Conservation (phyloP, 2,797 vertebrate species). For the Crossoptilon crossoptilon region DNA sequence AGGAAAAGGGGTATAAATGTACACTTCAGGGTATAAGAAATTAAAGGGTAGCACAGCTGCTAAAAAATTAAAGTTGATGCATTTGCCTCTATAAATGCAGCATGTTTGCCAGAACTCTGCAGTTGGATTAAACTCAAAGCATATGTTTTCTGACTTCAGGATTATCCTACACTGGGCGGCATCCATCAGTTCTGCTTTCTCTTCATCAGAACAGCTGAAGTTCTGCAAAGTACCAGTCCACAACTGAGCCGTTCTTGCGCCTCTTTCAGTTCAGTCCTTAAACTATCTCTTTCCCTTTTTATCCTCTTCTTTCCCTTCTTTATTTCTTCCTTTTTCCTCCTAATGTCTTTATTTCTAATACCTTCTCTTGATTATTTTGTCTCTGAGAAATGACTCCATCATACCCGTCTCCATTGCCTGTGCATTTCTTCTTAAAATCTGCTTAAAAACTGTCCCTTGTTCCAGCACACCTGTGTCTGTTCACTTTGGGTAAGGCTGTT, state of each 20-base stretch:
- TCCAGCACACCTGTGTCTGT: neutral
- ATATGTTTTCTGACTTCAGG: conserved; percentile 35
- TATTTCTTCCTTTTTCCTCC: neutral
- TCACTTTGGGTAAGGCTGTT: neutral
- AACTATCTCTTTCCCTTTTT: neutral
- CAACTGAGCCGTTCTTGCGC: neutral
- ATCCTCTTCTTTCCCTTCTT: neutral
- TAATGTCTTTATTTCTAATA: neutral
- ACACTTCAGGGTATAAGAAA: conserved; percentile 16
- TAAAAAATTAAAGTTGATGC: conserved; percentile 48
- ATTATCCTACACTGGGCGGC: conserved; percentile 7
- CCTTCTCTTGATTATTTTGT: neutral
- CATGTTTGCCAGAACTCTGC: conserved; percentile 31
- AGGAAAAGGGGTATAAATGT: conserved; percentile 4
- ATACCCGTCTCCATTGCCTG: neutral
- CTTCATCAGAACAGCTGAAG: neutral
- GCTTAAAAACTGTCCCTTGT: neutral
- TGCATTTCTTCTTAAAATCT: neutral
- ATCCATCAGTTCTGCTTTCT: neutral
- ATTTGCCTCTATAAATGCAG: conserved; percentile 48
- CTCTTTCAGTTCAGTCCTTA: neutral
- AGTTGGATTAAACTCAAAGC: conserved; percentile 52
- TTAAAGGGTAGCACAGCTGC: conserved; percentile 43
- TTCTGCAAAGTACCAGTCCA: neutral
- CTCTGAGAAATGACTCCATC: neutral